These are phyloP conservation scores for Atethmia centrago DNA, from an alignment of 2,888 invertebrate genomes.

Conservation along the genomic window DNA sequence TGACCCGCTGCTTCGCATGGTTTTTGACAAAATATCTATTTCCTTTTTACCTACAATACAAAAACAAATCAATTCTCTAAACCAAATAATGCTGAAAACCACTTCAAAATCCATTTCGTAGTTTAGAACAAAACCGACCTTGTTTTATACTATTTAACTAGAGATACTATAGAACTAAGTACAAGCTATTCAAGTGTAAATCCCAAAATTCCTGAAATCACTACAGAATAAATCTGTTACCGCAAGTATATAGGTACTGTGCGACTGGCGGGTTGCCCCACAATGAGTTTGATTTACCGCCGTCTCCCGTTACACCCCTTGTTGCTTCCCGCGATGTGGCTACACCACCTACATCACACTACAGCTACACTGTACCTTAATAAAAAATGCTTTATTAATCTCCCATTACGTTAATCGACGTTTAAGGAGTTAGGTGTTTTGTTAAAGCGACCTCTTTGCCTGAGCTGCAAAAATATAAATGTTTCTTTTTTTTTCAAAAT, in stretches of 20 bases:
- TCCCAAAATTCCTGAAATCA: slow-evolving; percentile 9
- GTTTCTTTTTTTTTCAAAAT: not conserved
- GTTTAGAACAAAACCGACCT: not conserved
- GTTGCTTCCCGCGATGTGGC: slow-evolving; percentile 63
- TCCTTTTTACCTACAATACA: no score
- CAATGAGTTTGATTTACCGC: slow-evolving; percentile 73
- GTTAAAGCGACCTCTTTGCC: no score
- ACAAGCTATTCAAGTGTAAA: not conserved
- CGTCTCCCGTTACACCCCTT: slow-evolving; percentile 76
- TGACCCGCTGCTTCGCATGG: no score
- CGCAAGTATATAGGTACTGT: slow-evolving; percentile 15
- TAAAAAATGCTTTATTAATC: slow-evolving; percentile 45
- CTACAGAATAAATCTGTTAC: slow-evolving; percentile 39
- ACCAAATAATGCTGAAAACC: no score
- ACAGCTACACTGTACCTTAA: slow-evolving; percentile 46
- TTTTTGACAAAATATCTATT: no score
- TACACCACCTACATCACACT: slow-evolving; percentile 30
- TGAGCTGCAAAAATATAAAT: not conserved
- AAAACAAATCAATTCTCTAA: no score
- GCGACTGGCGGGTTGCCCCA: slow-evolving; percentile 42
- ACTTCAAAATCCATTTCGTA: not conserved
- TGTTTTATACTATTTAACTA: not conserved
- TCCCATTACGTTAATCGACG: slow-evolving; percentile 11
- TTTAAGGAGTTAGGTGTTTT: slow-evolving; percentile 10
- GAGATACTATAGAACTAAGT: not conserved